Percentiles rank a stretch among this genome's conserved stretches.
Conservation (phyloP, 53 echinoderm and acorn worm species). For the Henricia sp. region DNA sequence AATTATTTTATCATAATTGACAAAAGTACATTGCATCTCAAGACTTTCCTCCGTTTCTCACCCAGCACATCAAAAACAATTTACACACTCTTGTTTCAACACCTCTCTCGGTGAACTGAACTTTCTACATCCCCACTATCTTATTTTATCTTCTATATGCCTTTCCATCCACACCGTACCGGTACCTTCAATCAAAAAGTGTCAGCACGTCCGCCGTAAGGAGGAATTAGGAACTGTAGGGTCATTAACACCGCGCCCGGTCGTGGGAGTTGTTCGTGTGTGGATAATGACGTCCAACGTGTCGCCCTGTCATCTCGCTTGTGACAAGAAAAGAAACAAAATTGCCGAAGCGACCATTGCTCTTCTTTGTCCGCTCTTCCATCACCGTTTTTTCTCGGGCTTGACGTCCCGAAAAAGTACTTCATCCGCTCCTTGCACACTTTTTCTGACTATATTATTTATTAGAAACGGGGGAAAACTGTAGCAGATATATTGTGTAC, state of each 20-base stretch:
- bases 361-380: neutral
- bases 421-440: constrained; percentile 58
- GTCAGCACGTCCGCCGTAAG: constrained; percentile 32
- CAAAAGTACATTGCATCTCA: too few species aligned
- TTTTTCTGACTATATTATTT: neutral
- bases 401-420: constrained; percentile 5
- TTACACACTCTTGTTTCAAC: too few species aligned
- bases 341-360: neutral
- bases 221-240: constrained; percentile 48
- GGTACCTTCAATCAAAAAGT: constrained; percentile 23
- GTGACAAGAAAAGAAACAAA: neutral
- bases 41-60: too few species aligned
- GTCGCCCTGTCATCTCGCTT: constrained; percentile 27
- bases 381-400: neutral
- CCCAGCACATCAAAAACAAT: too few species aligned
- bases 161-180: too few species aligned
- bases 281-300: constrained; percentile 41
- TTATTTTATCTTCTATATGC: neutral
- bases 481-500: neutral
- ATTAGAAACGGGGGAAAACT: too few species aligned
- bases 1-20: too few species aligned
- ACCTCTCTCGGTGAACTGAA: neutral
- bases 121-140: neutral
- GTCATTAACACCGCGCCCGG: constrained; percentile 39
- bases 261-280: constrained; percentile 36